Evolutionary conservation across 2,113 vertebrate genomes (phyloP).

Genomic region (Oreotrochilus melanogaster): DNA sequence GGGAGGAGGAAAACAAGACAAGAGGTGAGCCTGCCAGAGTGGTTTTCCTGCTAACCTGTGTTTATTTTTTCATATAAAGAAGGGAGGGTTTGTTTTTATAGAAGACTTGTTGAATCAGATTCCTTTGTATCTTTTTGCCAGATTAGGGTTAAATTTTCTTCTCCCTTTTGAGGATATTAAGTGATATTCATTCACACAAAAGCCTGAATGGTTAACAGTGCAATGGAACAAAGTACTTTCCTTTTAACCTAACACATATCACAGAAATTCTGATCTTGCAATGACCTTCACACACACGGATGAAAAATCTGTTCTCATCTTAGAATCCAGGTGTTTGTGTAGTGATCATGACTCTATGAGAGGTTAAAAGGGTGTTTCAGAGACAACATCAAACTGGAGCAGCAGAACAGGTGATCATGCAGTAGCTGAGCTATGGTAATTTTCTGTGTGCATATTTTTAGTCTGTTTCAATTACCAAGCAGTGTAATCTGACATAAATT

Average conservation of each 20-base stretch:
- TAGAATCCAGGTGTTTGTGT: neutral
- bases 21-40: neutral
- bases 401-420: neutral
- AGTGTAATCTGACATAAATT: neutral
- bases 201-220: neutral
- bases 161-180: neutral
- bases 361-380: neutral
- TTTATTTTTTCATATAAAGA: neutral
- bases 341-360: neutral
- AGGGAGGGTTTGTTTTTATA: neutral
- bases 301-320: neutral
- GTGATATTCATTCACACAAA: neutral
- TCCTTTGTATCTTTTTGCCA: neutral
- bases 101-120: neutral
- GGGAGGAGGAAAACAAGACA: neutral
- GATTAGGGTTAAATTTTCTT: neutral
- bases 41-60: neutral
- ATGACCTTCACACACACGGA: neutral
- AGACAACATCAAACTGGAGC: neutral
- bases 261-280: neutral
- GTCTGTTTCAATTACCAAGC: neutral
- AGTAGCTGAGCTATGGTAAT: neutral
- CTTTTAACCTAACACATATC: neutral
- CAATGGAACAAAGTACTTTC: neutral
- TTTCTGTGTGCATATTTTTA: neutral